Evolutionary conservation across 2,113 vertebrate genomes (phyloP), one percentile per base, ranked within the genome.

Genomic region (Periophthalmodon schlosseri): DNA sequence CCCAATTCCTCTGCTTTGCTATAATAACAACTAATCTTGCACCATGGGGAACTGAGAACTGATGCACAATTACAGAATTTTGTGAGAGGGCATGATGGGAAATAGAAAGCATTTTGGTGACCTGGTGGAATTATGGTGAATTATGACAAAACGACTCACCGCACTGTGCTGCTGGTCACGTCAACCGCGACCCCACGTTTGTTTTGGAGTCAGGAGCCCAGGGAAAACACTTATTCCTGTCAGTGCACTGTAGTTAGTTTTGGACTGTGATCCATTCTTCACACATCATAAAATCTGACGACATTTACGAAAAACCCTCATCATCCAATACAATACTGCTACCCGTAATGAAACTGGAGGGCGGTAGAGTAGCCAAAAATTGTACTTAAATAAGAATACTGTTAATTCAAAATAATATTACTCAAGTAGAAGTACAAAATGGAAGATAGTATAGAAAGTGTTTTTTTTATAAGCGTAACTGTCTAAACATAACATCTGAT

Each of bases 1-100:
- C 84, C 73, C 10, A 21, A 77, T 76, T 82, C 79, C 74, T 76
- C 78, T 13, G 66, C 69, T 69, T 49, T 23, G n/a, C 85, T 87
- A 82, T 81, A 81, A 80, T 1, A 11, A n/a, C 69, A 34, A 79
- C 78, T 82, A 80, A 66, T 54, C 82, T 65, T 73, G 49, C 65
- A 76, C 68, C 69, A 57, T 28, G 28, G 70, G 21, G 39, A 79
- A 71, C 68, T 50, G 60, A 50, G 56, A 83, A 71, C 69, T 77
- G 82, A 90, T 87, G 86, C 83, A 87, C 83, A 85, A 44, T 44
- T 80, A 70, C 79, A 63, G 80, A 72, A 54, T 82, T n/a, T 11
- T 81, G 72, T 54, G 49, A 65, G 28, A 28, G 28, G 28, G 80
- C 81, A 72, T 74, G 73, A 84, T 88, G 86, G 79, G 86, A 89